A percentile compares a stretch with the other conserved stretches of the same genome.
phyloP scores from a whole-genome alignment of 2,888 invertebrate species.

The Pristionchus fissidentatus region DNA sequence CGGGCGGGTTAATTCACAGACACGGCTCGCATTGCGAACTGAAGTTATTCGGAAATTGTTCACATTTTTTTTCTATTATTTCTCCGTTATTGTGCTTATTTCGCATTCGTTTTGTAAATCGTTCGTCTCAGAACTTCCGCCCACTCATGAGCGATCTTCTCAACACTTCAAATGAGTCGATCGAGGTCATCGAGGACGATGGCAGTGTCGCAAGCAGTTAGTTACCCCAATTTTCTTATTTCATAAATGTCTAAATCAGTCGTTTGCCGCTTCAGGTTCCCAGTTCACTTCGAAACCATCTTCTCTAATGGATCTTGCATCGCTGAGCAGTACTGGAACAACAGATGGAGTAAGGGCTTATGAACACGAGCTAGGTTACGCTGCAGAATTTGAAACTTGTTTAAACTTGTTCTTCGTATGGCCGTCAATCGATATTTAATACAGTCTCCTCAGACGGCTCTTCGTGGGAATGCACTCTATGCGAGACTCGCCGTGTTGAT shows the following conservation, averaged over 20 bases:
- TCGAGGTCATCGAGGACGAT: neutral
- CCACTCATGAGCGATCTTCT: conserved; percentile 8
- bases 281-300: too few relatives aligned
- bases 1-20: too few relatives aligned
- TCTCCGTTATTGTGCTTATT: neutral
- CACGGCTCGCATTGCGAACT: neutral
- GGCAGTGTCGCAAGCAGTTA: neutral
- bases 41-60: neutral
- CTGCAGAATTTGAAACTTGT: too few relatives aligned
- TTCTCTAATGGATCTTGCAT: too few relatives aligned
- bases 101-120: neutral
- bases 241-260: neutral
- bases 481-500: conserved; percentile 31
- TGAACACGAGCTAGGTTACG: too few relatives aligned
- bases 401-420: too few relatives aligned
- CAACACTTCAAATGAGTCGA: neutral
- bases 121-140: neutral
- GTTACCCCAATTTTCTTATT: neutral
- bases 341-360: too few relatives aligned
- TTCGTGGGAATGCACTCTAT: conserved; percentile 36
- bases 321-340: too few relatives aligned
- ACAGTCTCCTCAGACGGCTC: neutral
- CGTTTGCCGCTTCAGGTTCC: too few relatives aligned
- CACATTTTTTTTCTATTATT: neutral
- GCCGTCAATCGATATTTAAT: too few relatives aligned